Evolutionary conservation across 2,888 invertebrate species (phyloP).

Genomic region (Caenorhabditis sp.): DNA sequence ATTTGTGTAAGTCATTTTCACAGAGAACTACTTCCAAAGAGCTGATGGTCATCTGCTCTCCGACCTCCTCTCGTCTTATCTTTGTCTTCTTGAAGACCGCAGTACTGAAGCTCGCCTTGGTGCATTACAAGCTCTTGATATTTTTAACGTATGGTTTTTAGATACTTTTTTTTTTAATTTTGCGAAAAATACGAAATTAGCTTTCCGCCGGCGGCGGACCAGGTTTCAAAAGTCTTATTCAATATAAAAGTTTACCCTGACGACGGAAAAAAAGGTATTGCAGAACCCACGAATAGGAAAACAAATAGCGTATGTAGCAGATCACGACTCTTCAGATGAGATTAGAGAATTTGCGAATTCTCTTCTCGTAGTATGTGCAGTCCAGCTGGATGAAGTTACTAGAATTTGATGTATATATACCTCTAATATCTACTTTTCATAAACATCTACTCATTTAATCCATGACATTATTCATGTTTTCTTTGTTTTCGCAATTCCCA

Average conservation of each 20-base stretch:
- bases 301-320: not conserved
- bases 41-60: slow-evolving; percentile 67
- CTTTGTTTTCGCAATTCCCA: too few relatives aligned
- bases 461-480: too few relatives aligned
- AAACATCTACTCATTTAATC: too few relatives aligned
- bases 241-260: too few relatives aligned
- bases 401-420: too few relatives aligned
- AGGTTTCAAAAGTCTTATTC: not conserved
- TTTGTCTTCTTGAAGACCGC: slow-evolving; percentile 75
- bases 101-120: slow-evolving; percentile 68
- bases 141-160: slow-evolving; percentile 63
- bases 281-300: not conserved
- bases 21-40: slow-evolving; percentile 71
- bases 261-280: not conserved
- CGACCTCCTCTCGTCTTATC: slow-evolving; percentile 74
- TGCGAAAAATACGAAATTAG: too few relatives aligned
- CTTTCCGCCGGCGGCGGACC: too few relatives aligned
- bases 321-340: not conserved
- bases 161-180: too few relatives aligned
- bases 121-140: slow-evolving; percentile 73
- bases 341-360: too few relatives aligned
- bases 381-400: not conserved
- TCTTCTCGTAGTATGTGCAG: too few relatives aligned
- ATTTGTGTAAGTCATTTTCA: slow-evolving; percentile 20
- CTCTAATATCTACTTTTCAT: too few relatives aligned